Evolutionary conservation across 2,888 invertebrate species (phyloP).

Genomic region (Mythimna loreyi): DNA sequence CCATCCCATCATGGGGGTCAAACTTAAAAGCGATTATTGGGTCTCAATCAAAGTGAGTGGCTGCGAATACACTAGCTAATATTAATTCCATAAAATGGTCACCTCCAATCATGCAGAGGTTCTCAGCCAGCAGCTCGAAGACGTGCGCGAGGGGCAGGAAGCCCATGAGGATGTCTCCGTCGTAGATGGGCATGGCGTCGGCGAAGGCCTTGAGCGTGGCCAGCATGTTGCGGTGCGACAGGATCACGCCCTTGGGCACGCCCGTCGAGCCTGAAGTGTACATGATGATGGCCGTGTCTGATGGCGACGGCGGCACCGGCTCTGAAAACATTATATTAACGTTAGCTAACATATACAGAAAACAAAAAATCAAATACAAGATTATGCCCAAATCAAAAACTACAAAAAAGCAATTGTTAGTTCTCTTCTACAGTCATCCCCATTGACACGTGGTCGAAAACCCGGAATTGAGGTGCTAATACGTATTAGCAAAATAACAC

Average conservation of each 20-base stretch:
- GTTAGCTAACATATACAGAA: too few species aligned
- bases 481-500: too few species aligned
- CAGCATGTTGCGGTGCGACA: conserved; percentile 96
- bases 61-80: too few species aligned
- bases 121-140: conserved; percentile 98
- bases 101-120: conserved; percentile 95
- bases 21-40: too few species aligned
- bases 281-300: conserved; percentile 99
- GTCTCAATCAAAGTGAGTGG: too few species aligned
- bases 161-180: conserved; percentile 96
- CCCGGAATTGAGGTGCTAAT: too few species aligned
- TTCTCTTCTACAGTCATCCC: too few species aligned
- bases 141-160: conserved; percentile 99
- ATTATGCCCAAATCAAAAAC: too few species aligned
- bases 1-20: too few species aligned
- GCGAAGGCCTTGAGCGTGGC: conserved; percentile 95
- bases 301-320: conserved; percentile 91
- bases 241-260: conserved; percentile 96
- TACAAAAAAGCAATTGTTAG: too few species aligned
- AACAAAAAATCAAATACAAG: too few species aligned
- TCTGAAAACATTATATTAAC: conserved; percentile 77
- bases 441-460: too few species aligned
- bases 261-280: conserved; percentile 99
- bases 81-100: conserved; percentile 78
- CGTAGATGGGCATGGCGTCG: conserved; percentile 93